phyloP scores from a whole-genome alignment of 2,113 vertebrate genomes.

The Oreotragus oreotragus region DNA sequence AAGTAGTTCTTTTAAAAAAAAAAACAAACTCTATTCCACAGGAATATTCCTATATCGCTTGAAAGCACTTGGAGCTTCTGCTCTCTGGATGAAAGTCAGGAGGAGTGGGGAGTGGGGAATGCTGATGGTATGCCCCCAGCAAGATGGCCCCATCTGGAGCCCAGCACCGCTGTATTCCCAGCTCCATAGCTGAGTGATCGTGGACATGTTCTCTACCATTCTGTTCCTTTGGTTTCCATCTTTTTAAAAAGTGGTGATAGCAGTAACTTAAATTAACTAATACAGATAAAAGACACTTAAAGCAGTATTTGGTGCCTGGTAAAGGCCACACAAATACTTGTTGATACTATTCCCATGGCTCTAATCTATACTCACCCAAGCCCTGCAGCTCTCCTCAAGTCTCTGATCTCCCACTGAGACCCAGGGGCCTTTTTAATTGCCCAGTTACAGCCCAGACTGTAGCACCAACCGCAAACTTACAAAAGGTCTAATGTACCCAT shows the following conservation, averaged over 20 bases:
- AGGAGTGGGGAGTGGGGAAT: rapidly evolving
- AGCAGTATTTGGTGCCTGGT: not conserved
- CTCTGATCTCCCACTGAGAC: not conserved
- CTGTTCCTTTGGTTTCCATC: not conserved
- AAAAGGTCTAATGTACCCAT: not conserved
- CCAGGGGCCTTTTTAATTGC: not conserved
- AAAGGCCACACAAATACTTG: not conserved
- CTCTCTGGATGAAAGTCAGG: not conserved
- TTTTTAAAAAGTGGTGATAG: not conserved
- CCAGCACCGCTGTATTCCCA: rapidly evolving
- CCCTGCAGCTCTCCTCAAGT: not conserved
- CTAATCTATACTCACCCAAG: rapidly evolving
- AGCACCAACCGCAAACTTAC: not conserved
- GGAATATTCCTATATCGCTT: not conserved
- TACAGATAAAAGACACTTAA: not conserved
- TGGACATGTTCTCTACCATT: not conserved
- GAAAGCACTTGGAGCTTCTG: not conserved
- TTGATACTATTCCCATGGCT: rapidly evolving
- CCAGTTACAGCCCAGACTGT: not conserved
- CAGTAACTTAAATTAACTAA: not conserved
- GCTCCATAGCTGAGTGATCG: not conserved
- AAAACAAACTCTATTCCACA: not conserved
- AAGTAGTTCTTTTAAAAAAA: not conserved
- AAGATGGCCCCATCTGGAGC: rapidly evolving
- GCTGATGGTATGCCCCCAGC: not conserved